Evolutionary conservation across 2,888 invertebrate species (phyloP).

Genomic region (Trilocha varians): DNA sequence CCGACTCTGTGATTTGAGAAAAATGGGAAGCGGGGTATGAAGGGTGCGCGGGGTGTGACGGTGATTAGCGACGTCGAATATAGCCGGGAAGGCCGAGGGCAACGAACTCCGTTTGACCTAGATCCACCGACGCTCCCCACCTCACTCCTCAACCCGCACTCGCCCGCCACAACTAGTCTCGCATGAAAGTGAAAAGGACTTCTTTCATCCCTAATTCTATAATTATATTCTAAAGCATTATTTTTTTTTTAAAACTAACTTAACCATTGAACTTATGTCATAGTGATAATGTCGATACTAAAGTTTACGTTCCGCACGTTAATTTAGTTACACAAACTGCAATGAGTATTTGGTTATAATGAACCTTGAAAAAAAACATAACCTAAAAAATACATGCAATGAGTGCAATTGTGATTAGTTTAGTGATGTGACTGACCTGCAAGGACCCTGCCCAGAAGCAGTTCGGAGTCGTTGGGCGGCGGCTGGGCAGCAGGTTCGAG

Average conservation of each 20-base stretch:
- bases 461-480: constrained; percentile 47
- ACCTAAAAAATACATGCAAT: neutral
- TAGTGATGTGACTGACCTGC: constrained; percentile 48
- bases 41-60: constrained; percentile 22
- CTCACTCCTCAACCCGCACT: constrained; percentile 17
- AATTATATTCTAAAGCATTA: constrained; percentile 11
- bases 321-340: neutral
- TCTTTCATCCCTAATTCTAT: constrained; percentile 26
- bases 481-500: constrained; percentile 31
- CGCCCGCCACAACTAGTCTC: constrained; percentile 22
- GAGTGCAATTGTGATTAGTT: constrained; percentile 14
- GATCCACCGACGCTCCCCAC: constrained; percentile 40
- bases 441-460: constrained; percentile 61
- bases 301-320: neutral
- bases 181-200: constrained; percentile 66
- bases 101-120: constrained; percentile 72
- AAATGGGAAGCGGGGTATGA: constrained; percentile 24
- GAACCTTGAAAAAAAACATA: neutral
- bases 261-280: neutral
- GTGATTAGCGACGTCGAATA: constrained; percentile 68
- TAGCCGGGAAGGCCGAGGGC: constrained; percentile 73
- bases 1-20: constrained; percentile 31
- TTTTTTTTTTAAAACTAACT: too few relatives aligned
- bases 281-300: neutral
- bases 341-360: neutral